Conservation (phyloP, 2,797 vertebrate genomes). For the Chromobotia macracanthus region DNA sequence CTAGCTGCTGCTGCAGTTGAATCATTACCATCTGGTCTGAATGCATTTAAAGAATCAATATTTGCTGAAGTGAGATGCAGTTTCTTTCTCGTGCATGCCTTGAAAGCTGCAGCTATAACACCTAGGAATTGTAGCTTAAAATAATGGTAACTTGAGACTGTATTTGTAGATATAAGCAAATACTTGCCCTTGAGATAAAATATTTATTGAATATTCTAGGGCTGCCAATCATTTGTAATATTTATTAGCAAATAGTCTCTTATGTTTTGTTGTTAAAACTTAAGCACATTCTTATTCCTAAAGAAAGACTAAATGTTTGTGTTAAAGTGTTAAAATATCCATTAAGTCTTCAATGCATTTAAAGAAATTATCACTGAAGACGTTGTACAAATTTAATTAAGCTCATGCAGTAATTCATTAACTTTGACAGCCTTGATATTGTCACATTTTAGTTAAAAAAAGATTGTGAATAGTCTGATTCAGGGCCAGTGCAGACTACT, state of each 20-base stretch:
- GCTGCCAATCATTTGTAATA: neutral
- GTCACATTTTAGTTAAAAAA: neutral
- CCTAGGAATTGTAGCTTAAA: slow-evolving; percentile 5
- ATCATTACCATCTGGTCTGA: slow-evolving; percentile 14
- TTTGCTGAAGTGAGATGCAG: slow-evolving; percentile 11
- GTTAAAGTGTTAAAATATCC: no score
- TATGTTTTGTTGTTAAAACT: neutral
- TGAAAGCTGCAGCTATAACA: neutral
- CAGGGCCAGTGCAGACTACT: neutral
- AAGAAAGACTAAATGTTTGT: no score
- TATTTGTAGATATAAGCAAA: neutral
- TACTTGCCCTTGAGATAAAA: no score
- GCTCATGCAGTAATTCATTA: neutral
- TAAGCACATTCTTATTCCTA: no score
- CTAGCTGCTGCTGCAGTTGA: slow-evolving; percentile 10
- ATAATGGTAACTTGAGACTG: neutral
- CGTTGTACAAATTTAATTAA: neutral
- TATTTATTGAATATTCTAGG: neutral
- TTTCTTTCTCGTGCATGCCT: neutral
- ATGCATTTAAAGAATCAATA: slow-evolving; percentile 43
- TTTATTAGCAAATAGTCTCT: neutral
- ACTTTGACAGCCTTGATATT: neutral
- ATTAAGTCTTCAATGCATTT: neutral
- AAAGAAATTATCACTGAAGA: neutral
- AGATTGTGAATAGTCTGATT: neutral